Conservation (phyloP, 2,797 vertebrate genomes). For the Gadopsis bispinosus region DNA sequence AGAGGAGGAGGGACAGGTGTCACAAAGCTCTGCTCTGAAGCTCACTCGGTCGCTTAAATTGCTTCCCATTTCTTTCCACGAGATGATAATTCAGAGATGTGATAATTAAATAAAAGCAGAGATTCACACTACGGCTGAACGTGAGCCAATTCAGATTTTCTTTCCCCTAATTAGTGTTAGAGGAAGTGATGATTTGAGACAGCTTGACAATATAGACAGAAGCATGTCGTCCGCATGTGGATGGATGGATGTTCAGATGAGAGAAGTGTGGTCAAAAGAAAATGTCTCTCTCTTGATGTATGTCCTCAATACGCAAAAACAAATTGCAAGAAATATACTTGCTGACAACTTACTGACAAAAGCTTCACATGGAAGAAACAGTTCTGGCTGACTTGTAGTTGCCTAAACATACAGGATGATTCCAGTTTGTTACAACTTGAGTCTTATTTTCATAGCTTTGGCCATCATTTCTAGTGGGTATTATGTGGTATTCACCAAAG, state of each 20-base stretch:
- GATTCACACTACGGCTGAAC: slow-evolving; percentile 29
- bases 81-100: slow-evolving; percentile 25
- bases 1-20: slow-evolving; percentile 22
- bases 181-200: slow-evolving; percentile 4
- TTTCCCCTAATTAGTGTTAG: background rate
- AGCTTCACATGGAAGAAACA: background rate
- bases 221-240: background rate
- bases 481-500: background rate
- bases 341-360: background rate
- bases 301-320: background rate
- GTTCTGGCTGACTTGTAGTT: background rate
- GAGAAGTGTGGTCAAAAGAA: background rate
- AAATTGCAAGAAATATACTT: background rate
- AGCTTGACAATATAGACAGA: background rate
- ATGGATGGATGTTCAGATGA: background rate
- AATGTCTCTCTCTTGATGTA: background rate
- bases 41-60: slow-evolving; percentile 3
- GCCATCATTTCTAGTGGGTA: background rate
- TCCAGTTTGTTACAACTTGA: background rate
- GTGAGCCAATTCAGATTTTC: slow-evolving; percentile 10
- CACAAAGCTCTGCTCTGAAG: slow-evolving; percentile 31
- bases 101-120: slow-evolving; percentile 31
- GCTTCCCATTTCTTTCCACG: background rate
- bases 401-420: background rate
- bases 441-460: background rate